phyloP scores from a whole-genome alignment of 2,113 vertebrate genomes.

The Numida meleagris region DNA sequence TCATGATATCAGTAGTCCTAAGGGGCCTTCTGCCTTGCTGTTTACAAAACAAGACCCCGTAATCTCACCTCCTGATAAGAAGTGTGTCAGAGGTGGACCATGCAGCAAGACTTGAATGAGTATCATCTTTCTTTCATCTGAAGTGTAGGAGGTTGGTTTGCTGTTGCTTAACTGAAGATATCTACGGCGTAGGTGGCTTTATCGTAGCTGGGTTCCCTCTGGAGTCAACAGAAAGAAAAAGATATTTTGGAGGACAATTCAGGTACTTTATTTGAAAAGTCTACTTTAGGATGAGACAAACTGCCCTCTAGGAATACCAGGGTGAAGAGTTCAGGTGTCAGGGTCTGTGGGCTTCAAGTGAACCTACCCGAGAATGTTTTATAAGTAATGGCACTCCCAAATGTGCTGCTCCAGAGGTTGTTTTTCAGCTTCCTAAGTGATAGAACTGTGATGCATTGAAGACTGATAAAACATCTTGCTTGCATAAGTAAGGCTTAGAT shows the following conservation, averaged over 20 bases:
- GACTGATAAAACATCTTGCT: neutral
- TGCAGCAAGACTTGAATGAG: neutral
- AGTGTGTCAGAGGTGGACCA: neutral
- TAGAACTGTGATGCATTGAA: neutral
- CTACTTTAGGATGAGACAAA: neutral
- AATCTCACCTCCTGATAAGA: neutral
- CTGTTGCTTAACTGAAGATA: neutral
- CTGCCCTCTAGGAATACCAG: neutral
- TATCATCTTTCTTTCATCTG: neutral
- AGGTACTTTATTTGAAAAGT: neutral
- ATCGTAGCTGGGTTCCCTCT: neutral
- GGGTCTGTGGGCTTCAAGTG: accelerated
- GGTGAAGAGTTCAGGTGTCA: neutral
- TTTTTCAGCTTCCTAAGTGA: neutral
- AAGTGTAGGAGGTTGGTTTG: neutral
- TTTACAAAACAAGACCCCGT: neutral
- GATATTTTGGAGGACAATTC: neutral
- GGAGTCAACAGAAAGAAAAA: neutral
- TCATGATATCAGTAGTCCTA: neutral
- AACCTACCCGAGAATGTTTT: neutral
- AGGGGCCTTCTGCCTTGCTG: neutral
- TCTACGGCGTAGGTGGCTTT: neutral
- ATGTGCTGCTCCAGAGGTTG: neutral
- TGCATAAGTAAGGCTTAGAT: neutral
- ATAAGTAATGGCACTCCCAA: neutral